Base-by-base conservation (phyloP, 2,888 invertebrate species). In the Polietes domitor region DNA sequence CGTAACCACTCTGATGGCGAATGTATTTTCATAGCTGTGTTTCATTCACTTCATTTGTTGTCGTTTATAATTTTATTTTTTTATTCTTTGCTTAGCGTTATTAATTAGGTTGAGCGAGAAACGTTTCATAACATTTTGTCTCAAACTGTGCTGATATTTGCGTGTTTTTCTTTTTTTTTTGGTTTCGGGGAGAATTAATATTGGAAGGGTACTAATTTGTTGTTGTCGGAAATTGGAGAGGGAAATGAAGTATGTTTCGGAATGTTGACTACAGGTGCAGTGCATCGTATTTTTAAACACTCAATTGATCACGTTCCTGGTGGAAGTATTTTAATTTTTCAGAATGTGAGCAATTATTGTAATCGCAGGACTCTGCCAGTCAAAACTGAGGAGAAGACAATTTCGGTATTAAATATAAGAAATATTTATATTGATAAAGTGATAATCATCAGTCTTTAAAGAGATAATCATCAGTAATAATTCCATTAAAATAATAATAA, bases 131-230 rank as follows among this genome's bases (percentile, higher is more conserved):
- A 77, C 80, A 58, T 58, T 58, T 83, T 80, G 77, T 77, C 83
- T 83, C 80, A 83, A 80, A 83, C 83, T 83, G 80, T 77, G 83
- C 47, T 80, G 80, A 77, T 80, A 28, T 37, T 74, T 41, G 15
- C 15, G 50, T 0, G 1, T 9, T 65, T 43, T 68, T 81, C 12
- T 63, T 41, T 68, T 81, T 17, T 63, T 41, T 32, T 63, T 6
- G 41, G 55, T 17, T 63, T 41, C 21, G 50, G 2, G 41, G 55
- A n/a, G 15, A 0, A 41, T 77, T 76, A 15, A 47, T 19, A 19
- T 19, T 75, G 68, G 61, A 68, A 15, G 61, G 28, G 21, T 17
- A 61, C 72, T 74, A 83, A 80, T 73, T 83, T 83, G 80, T 77
- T 63, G 70, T 53, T 74, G 77, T 80, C 80, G 63, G 72, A 74